Conservation (phyloP, 2,113 vertebrate species). For the Cranoglanis bouderius region DNA sequence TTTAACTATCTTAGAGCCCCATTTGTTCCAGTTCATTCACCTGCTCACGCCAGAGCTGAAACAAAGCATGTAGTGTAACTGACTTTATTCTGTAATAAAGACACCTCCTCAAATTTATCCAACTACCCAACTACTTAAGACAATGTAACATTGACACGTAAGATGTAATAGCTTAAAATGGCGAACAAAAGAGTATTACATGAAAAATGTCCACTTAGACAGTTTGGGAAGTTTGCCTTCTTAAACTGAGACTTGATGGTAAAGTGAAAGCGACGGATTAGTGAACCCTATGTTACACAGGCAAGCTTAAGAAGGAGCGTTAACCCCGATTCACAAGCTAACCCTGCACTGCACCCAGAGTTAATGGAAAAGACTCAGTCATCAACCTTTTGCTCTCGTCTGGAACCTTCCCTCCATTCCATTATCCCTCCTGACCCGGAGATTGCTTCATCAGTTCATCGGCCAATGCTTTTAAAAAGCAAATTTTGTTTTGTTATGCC, state of each 20-base stretch:
- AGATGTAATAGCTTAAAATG: neutral
- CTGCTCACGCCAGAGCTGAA: neutral
- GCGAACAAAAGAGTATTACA: constrained; percentile 34
- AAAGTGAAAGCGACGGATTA: constrained; percentile 23
- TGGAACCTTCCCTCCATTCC: constrained; percentile 60
- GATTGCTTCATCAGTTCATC: constrained; percentile 64
- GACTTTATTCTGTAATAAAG: constrained; percentile 22
- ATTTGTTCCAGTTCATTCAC: constrained; percentile 31
- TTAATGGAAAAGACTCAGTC: constrained; percentile 76
- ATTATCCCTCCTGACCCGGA: constrained; percentile 66
- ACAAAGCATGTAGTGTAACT: neutral
- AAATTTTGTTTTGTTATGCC: constrained; percentile 38
- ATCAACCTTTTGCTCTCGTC: constrained; percentile 55
- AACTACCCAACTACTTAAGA: neutral
- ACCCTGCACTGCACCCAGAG: constrained; percentile 57
- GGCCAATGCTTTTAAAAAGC: constrained; percentile 44
- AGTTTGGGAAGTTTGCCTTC: constrained; percentile 36
- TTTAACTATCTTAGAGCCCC: constrained; percentile 4
- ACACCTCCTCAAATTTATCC: neutral
- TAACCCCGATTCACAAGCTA: constrained; percentile 54
- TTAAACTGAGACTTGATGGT: constrained; percentile 33
- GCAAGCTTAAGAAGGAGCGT: constrained; percentile 55
- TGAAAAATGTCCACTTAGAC: neutral
- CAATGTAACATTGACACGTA: neutral
- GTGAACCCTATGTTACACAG: constrained; percentile 43